These are phyloP conservation scores for Lutjanus argentimaculatus DNA, from an alignment of 2,797 vertebrate genomes.

Conservation along the genomic window DNA sequence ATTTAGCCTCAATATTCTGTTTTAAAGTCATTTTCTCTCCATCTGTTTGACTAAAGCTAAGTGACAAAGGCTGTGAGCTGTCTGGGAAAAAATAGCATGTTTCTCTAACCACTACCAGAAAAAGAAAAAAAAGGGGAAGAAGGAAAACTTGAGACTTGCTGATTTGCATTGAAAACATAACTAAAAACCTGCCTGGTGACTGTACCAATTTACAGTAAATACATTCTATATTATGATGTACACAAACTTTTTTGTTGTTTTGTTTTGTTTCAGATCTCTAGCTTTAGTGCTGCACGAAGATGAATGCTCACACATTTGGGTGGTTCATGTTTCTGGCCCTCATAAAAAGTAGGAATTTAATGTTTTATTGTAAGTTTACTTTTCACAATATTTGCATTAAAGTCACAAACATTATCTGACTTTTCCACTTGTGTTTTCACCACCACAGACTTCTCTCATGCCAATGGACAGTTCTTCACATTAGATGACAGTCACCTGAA, in stretches of 20 bases:
- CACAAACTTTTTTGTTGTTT: neutral
- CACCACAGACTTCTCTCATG: neutral
- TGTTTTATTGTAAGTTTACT: neutral
- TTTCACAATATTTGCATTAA: neutral
- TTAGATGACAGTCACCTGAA: accelerated
- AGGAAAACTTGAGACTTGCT: neutral
- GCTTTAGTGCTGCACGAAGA: conserved; percentile 10
- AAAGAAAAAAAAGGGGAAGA: conserved; percentile 1
- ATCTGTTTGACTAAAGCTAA: neutral
- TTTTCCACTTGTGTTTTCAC: conserved; percentile 21
- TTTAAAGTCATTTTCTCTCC: no score
- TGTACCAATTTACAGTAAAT: neutral
- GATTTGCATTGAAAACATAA: neutral
- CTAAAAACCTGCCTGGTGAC: neutral
- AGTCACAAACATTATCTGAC: neutral
- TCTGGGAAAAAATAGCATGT: neutral
- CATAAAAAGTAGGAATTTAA: conserved; percentile 51
- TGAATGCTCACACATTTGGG: neutral
- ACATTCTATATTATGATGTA: neutral
- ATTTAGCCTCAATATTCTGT: neutral
- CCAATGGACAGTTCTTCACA: accelerated
- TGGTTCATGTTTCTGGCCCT: conserved; percentile 43
- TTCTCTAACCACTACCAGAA: neutral
- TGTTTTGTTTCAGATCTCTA: conserved; percentile 45
- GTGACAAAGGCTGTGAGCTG: neutral